Evolutionary conservation across 2,888 invertebrate species (phyloP).

Genomic region (Rotaria magnacalcarata): DNA sequence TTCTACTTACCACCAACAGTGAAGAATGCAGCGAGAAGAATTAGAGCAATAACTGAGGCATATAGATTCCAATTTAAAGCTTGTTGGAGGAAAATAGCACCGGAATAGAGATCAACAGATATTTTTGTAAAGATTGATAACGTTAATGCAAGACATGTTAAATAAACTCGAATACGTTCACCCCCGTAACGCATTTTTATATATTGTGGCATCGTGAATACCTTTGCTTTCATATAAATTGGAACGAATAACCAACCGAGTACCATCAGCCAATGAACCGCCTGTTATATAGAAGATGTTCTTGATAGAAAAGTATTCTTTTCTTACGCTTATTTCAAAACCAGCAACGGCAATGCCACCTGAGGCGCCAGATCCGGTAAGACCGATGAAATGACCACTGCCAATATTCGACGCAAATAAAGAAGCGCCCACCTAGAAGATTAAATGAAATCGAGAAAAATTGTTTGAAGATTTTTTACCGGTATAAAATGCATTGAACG

Average conservation of each 20-base stretch:
- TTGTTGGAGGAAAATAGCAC: constrained; percentile 58
- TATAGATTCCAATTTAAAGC: constrained; percentile 60
- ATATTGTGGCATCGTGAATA: constrained; percentile 63
- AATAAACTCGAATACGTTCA: constrained; percentile 63
- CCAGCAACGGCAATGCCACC: constrained; percentile 58
- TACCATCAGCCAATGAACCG: constrained; percentile 57
- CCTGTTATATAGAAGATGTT: constrained; percentile 50
- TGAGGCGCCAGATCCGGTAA: constrained; percentile 59
- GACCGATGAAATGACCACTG: constrained; percentile 60
- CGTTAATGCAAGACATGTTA: constrained; percentile 62
- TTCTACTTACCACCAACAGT: constrained; percentile 60
- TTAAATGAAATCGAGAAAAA: background rate
- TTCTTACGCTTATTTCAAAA: constrained; percentile 59
- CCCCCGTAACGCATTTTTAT: constrained; percentile 62
- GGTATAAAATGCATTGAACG: constrained; percentile 62
- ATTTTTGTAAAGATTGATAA: constrained; percentile 64
- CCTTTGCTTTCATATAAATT: constrained; percentile 59
- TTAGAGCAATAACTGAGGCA: constrained; percentile 60
- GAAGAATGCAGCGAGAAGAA: constrained; percentile 63
- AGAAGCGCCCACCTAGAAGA: constrained; percentile 58
- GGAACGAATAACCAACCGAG: constrained; percentile 59
- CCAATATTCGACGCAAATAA: constrained; percentile 61
- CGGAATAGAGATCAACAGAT: constrained; percentile 61
- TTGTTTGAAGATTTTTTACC: constrained; percentile 48
- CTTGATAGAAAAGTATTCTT: background rate